Conservation (phyloP, 2,797 vertebrate genomes). For the Eospalax fontanierii region DNA sequence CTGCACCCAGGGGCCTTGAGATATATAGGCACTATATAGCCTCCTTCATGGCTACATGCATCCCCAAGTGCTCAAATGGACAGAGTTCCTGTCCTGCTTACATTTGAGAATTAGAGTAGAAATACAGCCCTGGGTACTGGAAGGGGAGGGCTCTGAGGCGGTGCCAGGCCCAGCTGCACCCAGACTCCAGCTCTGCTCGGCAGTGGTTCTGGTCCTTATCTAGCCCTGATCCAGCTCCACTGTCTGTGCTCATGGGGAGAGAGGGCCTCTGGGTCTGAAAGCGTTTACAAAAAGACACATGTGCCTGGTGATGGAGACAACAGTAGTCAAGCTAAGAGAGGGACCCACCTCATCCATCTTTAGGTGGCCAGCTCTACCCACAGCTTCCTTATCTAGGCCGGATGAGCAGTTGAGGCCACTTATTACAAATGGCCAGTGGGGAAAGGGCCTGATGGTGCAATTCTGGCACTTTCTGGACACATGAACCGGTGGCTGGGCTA, state of each 20-base stretch:
- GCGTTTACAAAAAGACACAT: not conserved
- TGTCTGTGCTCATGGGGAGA: too few relatives aligned
- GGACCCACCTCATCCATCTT: too few relatives aligned
- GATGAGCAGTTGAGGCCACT: not conserved
- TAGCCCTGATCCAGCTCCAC: not conserved
- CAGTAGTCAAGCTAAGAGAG: not conserved
- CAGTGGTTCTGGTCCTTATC: not conserved
- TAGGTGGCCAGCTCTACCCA: not conserved
- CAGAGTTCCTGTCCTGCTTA: not conserved
- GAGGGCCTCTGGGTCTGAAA: not conserved
- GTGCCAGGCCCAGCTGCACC: not conserved
- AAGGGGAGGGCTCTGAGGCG: not conserved
- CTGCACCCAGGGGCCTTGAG: not conserved
- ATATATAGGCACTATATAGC: accelerated
- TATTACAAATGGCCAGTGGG: not conserved
- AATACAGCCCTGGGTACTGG: not conserved
- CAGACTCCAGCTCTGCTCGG: not conserved
- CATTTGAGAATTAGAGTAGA: not conserved
- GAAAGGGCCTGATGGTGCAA: not conserved
- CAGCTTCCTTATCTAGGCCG: not conserved
- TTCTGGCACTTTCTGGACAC: not conserved
- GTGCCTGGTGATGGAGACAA: not conserved
- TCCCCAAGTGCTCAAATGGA: not conserved
- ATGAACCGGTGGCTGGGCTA: not conserved
- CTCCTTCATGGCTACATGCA: accelerated